Evolutionary conservation across 2,797 vertebrate species (phyloP).

Genomic region (Cetoscarus ocellatus): DNA sequence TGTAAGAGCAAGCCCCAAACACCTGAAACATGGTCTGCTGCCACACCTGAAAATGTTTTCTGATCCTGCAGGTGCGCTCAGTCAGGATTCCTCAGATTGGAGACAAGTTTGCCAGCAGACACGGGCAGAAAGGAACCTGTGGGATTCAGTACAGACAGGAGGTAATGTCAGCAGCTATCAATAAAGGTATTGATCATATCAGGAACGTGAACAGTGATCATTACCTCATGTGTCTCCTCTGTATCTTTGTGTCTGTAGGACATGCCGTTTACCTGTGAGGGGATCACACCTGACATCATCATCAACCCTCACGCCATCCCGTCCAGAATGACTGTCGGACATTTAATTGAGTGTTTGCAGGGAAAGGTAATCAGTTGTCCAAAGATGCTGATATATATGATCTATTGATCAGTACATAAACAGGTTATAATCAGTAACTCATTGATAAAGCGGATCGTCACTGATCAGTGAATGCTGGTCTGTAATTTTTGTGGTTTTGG

Average conservation of each 20-base stretch:
- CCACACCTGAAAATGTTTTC: not conserved
- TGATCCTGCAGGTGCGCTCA: slow-evolving; percentile 90
- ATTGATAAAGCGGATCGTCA: too few relatives aligned
- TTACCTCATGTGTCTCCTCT: not conserved
- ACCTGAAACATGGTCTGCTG: too few relatives aligned
- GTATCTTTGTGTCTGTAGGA: slow-evolving; percentile 86
- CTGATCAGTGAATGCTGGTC: too few relatives aligned
- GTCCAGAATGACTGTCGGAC: slow-evolving; percentile 98
- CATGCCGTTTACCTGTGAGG: slow-evolving; percentile 99
- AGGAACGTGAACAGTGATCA: too few relatives aligned
- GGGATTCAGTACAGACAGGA: slow-evolving; percentile 99
- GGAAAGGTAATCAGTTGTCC: slow-evolving; percentile 88
- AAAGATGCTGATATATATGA: too few relatives aligned
- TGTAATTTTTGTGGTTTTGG: too few relatives aligned
- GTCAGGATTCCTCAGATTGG: slow-evolving; percentile 98
- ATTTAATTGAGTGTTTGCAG: slow-evolving; percentile 98
- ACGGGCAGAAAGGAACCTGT: slow-evolving; percentile 98
- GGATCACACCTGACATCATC: slow-evolving; percentile 98
- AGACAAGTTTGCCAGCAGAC: slow-evolving; percentile 98
- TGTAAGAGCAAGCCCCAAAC: not conserved
- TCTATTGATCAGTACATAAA: too few relatives aligned
- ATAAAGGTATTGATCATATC: too few relatives aligned
- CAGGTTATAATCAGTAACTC: too few relatives aligned
- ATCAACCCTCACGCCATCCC: slow-evolving; percentile 99
- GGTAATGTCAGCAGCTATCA: slow-evolving; percentile 74